Percentiles rank a stretch among this genome's conserved stretches.
Conservation (phyloP, 2,888 invertebrate species). For the Clanis bilineata region DNA sequence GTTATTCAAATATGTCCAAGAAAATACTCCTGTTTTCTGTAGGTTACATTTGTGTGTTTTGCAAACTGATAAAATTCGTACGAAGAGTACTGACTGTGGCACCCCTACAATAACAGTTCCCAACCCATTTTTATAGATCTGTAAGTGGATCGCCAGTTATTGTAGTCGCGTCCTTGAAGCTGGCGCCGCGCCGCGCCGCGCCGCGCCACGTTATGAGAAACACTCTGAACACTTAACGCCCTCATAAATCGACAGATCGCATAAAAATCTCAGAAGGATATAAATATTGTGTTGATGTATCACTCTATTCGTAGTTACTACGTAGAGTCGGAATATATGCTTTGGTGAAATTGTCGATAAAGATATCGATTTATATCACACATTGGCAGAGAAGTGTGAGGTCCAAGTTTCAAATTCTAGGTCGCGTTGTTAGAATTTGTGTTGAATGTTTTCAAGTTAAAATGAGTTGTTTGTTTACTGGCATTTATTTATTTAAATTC, state of each 20-base stretch:
- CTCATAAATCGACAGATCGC: constrained; percentile 40
- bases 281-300: constrained; percentile 16
- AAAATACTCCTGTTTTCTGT: too few species aligned
- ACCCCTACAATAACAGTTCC: neutral
- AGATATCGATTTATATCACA: too few species aligned
- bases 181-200: too few species aligned
- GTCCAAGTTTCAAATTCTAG: too few species aligned
- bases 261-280: constrained; percentile 35
- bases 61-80: too few species aligned
- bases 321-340: neutral
- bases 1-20: too few species aligned
- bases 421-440: too few species aligned
- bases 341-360: neutral
- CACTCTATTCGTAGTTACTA: neutral
- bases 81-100: neutral
- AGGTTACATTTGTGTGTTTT: too few species aligned
- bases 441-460: too few species aligned
- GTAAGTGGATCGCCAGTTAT: constrained; percentile 1
- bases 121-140: constrained; percentile 26
- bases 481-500: too few species aligned
- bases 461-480: too few species aligned
- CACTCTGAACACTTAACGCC: constrained; percentile 44
- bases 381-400: too few species aligned
- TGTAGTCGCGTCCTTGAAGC: constrained; percentile 42
- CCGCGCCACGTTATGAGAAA: constrained; percentile 38